Percentiles rank a stretch among this genome's conserved stretches.
phyloP scores from a whole-genome alignment of 30 jellyfish, hydroid and myxozoan species.

The Cassiopea andromeda region DNA sequence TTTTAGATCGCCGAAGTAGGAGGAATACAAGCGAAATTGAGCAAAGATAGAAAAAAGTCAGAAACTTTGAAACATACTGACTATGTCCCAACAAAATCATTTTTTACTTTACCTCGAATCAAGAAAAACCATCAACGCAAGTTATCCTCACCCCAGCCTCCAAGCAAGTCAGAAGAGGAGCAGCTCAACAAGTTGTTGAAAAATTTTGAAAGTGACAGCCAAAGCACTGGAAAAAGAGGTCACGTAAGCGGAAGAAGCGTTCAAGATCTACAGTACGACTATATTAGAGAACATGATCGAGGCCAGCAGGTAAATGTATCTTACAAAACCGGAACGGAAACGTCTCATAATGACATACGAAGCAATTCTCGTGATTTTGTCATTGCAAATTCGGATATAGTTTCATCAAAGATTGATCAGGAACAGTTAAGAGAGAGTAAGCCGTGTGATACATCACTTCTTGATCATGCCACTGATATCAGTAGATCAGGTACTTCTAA shows the following conservation, averaged over 20 bases:
- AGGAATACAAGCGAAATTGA: conserved; percentile 43
- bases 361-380: background rate
- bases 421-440: background rate
- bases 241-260: background rate
- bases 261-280: background rate
- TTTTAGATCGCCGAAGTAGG: conserved; percentile 11
- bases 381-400: background rate
- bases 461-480: background rate
- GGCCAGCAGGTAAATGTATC: background rate
- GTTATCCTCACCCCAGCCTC: conserved; percentile 9
- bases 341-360: background rate
- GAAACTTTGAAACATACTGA: background rate
- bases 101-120: conserved; percentile 45
- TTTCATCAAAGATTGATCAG: background rate
- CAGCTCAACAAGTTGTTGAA: conserved; percentile 42
- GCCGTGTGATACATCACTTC: background rate
- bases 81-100: conserved; percentile 1
- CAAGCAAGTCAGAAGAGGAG: conserved; percentile 47
- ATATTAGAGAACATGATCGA: background rate
- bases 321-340: no score
- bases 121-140: conserved; percentile 3
- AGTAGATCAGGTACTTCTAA: background rate
- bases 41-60: conserved; percentile 21
- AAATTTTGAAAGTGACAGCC: conserved; percentile 11
- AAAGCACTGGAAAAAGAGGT: background rate